A percentile compares a stretch with the other conserved stretches of the same genome.
phyloP scores from a whole-genome alignment of 64 coral and sea anemone genomes.

The Hydrozoanthus tunicans region DNA sequence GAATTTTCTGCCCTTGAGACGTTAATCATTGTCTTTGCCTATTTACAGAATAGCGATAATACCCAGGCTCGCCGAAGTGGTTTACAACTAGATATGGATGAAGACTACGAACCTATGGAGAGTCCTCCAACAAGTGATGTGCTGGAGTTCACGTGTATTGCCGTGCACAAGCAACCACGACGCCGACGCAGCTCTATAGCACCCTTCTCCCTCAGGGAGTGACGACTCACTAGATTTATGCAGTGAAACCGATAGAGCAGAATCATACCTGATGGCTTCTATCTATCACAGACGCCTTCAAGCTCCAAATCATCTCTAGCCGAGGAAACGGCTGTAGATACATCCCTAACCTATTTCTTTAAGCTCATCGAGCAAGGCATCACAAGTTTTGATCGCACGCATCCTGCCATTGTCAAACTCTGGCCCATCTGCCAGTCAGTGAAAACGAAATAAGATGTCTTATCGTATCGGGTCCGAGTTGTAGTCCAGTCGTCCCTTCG shows the following conservation, averaged over 20 bases:
- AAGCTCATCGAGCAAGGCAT: background rate
- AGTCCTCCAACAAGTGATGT: too few species aligned
- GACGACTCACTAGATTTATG: background rate
- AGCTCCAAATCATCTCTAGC: background rate
- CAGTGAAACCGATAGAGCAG: background rate
- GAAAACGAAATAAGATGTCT: background rate
- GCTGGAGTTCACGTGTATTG: background rate
- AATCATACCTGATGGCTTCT: background rate
- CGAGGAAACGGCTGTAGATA: background rate
- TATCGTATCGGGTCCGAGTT: background rate
- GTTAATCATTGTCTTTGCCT: too few species aligned
- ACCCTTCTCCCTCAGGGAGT: background rate
- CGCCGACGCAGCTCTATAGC: background rate
- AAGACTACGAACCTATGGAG: too few species aligned
- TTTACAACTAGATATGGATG: too few species aligned
- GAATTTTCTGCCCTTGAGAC: too few species aligned
- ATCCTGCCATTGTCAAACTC: background rate
- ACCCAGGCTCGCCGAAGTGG: too few species aligned
- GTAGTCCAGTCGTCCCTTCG: background rate
- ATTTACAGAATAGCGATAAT: too few species aligned
- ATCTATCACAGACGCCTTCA: background rate
- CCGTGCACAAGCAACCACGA: background rate
- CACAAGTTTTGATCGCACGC: background rate
- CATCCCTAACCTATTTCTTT: background rate
- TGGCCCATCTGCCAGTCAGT: background rate